Base-by-base conservation (phyloP, 2,888 invertebrate genomes). In the Pyrgus malvae region DNA sequence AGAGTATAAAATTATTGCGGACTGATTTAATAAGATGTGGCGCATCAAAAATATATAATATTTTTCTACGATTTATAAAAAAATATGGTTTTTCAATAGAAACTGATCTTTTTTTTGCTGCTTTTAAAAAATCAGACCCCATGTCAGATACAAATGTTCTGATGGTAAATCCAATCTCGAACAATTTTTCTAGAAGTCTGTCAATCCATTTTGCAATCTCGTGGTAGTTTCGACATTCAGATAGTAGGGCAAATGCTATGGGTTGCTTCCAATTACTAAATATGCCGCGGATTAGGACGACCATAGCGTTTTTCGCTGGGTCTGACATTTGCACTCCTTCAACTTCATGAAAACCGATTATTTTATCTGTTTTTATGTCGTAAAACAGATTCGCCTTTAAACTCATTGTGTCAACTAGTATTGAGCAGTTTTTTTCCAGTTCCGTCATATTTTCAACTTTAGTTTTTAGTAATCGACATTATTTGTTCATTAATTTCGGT, bases 1-100 rank as follows among this genome's bases (percentile, higher is more conserved):
- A 63, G 2, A 11, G 0, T 8, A 67, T 66, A 3, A 74, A 64
- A 40, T 60, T 50, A 27, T 63, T 67, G 1, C 68, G 63, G 29
- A 70, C 58, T 3, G 33, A 19, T 63, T 67, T 71, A n/a, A 73
- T 57, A 4, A 72, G 56, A 59, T 68, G 63, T 0, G 64, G 67
- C 31, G 64, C 59, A 55, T 71, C 69, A 61, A 69, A 71, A 53
- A 75, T 63, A 41, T 69, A 67, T 49, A 63, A 70, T 23, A 70
- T 66, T 60, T 70, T 74, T 56, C n/a, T 58, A 12, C 53, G 25
- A 45, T 57, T 59, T 11, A 72, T 44, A 45, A 48, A 60, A 29
- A 70, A 72, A 59, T 64, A 70, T 9, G 71, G 62, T 37, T 37
- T 51, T 12, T 70, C 60, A 11, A 44, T 44, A 17, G 62, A 49